Conservation (phyloP, 1,140 invertebrate species). For the Pissodes strobi region DNA sequence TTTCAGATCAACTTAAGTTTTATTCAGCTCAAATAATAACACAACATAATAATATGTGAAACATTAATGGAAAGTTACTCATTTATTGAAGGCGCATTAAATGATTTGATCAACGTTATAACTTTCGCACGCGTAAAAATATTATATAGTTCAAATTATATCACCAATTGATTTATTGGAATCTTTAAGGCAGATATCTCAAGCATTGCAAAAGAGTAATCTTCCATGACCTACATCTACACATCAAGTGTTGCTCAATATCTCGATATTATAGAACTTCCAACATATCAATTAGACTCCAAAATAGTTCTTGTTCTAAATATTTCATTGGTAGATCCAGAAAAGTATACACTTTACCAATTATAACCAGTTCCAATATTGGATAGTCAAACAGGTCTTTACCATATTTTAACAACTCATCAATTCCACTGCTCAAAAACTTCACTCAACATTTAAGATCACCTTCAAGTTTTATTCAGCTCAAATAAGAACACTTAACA, state of each 20-base stretch:
- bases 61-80: conserved; percentile 4
- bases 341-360: too few species aligned
- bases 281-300: too few species aligned
- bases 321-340: too few species aligned
- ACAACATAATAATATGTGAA: background rate
- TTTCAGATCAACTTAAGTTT: background rate
- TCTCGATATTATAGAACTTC: too few species aligned
- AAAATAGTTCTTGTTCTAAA: too few species aligned
- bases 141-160: conserved; percentile 23
- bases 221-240: conserved; percentile 12
- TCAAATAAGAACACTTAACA: too few species aligned
- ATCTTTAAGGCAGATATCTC: conserved; percentile 5
- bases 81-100: background rate
- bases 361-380: too few species aligned
- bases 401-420: too few species aligned
- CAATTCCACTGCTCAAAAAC: conserved; percentile 28
- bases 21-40: too few species aligned
- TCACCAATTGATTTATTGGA: conserved; percentile 3
- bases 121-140: conserved; percentile 22
- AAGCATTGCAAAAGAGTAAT: conserved; percentile 12
- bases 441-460: background rate
- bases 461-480: too few species aligned
- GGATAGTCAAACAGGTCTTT: too few species aligned
- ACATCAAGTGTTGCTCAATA: background rate
- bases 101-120: conserved; percentile 9